Base-by-base conservation (phyloP, 1,140 invertebrate species). In the Oreohelix idahoensis region DNA sequence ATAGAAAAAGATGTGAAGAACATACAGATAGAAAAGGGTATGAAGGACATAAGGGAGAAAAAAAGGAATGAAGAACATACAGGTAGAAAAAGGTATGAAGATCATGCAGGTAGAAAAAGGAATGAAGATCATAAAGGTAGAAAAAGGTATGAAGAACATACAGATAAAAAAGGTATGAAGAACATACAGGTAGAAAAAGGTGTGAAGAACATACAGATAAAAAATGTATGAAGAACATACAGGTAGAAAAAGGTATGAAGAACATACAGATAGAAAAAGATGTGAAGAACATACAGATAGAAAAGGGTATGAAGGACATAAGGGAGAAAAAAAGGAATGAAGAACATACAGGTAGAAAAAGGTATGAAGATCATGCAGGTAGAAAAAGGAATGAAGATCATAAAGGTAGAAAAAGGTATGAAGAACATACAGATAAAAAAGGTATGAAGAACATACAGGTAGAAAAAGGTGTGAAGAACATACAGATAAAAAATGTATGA, bases 251-350 rank as follows among this genome's bases (percentile, higher is more conserved):
- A n/a, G n/a, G n/a, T n/a, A n/a, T n/a, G n/a, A 23, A 2, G 13
- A 71, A n/a, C 2, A 45, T 45, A 76, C 23, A 76, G 42, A 76
- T 49, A 76, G 35, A 76, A 76, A 42, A 35, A 71, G 23, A 45
- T 45, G 42, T 4, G 39, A 79, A 35, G 69, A 71, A n/a, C 4
- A 17, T 4, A 71, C 29, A 39, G 42, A 45, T 45, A 45, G 42
- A 45, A 45, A 26, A n/a, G n/a, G n/a, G n/a, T n/a, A n/a, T n/a
- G n/a, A n/a, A 20, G 23, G 23, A 26, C 4, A 26, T 5, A 26
- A 15, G 23, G 26, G 23, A 5, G n/a, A 35, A 23, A 36, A 17
- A 23, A 35, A 20, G 15, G 13, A 11, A 36, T 10, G 13, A 1
- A 35, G 13, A 71, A 17, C 32, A 32, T 13, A 35, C 2, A 35